A percentile compares a stretch with the other conserved stretches of the same genome.
These are phyloP conservation scores for Seira sanloemensis DNA, from an alignment of 2,888 invertebrate genomes.

Conservation along the genomic window DNA sequence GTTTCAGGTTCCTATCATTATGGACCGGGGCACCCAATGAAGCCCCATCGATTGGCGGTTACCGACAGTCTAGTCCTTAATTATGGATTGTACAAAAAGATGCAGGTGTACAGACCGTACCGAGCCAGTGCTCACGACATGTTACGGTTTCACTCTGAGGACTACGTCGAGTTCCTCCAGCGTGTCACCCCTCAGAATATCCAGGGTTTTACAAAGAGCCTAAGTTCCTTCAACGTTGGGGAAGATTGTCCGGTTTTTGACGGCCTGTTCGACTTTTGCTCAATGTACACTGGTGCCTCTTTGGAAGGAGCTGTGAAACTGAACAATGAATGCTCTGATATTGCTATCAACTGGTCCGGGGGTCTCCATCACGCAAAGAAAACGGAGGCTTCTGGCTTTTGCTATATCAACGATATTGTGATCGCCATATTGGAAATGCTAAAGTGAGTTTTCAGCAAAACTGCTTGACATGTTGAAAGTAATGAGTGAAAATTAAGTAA, in stretches of 20 bases:
- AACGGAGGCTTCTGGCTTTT: conserved; percentile 99
- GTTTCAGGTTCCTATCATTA: too few species aligned
- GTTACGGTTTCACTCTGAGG: conserved; percentile 98
- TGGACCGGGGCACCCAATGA: neutral
- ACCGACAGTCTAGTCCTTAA: conserved; percentile 97
- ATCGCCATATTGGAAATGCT: conserved; percentile 96
- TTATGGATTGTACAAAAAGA: conserved; percentile 96
- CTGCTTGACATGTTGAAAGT: too few species aligned
- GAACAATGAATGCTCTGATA: conserved; percentile 96
- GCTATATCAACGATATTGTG: conserved; percentile 99
- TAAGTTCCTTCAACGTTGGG: conserved; percentile 97
- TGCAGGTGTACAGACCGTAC: conserved; percentile 97
- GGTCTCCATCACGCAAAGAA: conserved; percentile 99
- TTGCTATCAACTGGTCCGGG: conserved; percentile 99
- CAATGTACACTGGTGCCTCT: conserved; percentile 98
- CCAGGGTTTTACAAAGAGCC: conserved; percentile 92
- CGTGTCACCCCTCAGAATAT: conserved; percentile 97
- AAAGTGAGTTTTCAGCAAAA: conserved; percentile 76
- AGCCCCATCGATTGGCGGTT: conserved; percentile 95
- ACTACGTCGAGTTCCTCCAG: conserved; percentile 98
- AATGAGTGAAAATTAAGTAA: neutral
- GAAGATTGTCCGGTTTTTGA: conserved; percentile 97
- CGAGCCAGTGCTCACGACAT: conserved; percentile 95
- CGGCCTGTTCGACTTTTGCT: conserved; percentile 98
- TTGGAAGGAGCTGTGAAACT: conserved; percentile 97